Evolutionary conservation across 1,140 invertebrate genomes (phyloP).

Genomic region (Choristoneura fumiferana): DNA sequence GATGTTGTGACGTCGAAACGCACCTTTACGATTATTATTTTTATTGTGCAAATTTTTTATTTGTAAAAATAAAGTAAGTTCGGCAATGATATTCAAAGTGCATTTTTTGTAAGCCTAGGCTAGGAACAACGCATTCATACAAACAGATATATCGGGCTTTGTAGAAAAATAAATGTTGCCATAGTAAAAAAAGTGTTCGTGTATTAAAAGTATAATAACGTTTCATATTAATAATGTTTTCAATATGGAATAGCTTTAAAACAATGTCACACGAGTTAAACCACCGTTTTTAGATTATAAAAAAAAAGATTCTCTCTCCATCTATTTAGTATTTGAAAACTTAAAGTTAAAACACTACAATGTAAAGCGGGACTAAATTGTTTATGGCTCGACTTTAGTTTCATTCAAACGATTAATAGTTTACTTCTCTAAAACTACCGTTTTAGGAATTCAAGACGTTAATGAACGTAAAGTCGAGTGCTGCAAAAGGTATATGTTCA

Average conservation of each 20-base stretch:
- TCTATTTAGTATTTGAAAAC: slow-evolving; percentile 23
- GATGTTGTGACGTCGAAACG: slow-evolving; percentile 62
- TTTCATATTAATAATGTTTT: slow-evolving; percentile 33
- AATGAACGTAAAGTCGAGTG: neutral
- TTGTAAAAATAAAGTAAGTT: slow-evolving; percentile 18
- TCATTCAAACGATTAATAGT: neutral
- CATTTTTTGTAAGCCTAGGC: slow-evolving; percentile 53
- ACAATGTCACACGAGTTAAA: slow-evolving; percentile 65
- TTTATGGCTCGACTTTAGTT: slow-evolving; percentile 4
- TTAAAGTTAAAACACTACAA: slow-evolving; percentile 31
- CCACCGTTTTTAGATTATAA: slow-evolving; percentile 68
- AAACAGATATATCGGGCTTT: slow-evolving; percentile 43
- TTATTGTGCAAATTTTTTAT: slow-evolving; percentile 16
- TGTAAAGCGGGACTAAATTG: slow-evolving; percentile 40
- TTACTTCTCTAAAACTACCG: neutral
- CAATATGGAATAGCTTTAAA: slow-evolving; percentile 58
- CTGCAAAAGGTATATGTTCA: slow-evolving; percentile 13
- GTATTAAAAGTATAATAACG: slow-evolving; percentile 24
- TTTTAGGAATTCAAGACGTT: no score
- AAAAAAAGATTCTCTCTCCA: slow-evolving; percentile 35
- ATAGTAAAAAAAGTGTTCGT: slow-evolving; percentile 60
- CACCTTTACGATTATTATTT: slow-evolving; percentile 37
- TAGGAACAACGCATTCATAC: slow-evolving; percentile 38
- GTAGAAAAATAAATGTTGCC: slow-evolving; percentile 61
- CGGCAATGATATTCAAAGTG: slow-evolving; percentile 28